phyloP scores from a whole-genome alignment of 2,113 vertebrate genomes.

The Spilogale gracilis region DNA sequence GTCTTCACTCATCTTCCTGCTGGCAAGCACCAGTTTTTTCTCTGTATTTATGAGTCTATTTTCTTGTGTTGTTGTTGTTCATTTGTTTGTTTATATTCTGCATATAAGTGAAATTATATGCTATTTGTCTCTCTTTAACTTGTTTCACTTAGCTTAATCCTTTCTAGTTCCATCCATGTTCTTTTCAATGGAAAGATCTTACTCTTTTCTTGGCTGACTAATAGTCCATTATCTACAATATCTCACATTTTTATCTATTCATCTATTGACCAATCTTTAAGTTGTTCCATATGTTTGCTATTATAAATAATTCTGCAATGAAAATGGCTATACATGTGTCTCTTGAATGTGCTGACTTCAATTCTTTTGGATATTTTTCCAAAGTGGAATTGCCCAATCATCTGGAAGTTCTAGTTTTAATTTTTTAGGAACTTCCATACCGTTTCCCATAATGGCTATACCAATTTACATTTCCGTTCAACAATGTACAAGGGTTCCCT shows the following conservation, averaged over 20 bases:
- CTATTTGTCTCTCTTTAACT: neutral
- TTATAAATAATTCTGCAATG: neutral
- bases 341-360: neutral
- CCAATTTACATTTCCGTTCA: neutral
- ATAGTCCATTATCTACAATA: neutral
- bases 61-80: neutral
- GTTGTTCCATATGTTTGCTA: neutral
- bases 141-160: neutral
- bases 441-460: neutral
- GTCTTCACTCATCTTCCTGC: neutral
- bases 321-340: neutral
- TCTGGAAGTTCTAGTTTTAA: neutral
- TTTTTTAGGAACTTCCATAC: neutral
- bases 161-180: neutral
- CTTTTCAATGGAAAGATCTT: neutral
- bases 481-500: neutral
- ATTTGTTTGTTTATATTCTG: neutral
- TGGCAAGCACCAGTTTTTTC: neutral
- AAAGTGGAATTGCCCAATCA: neutral
- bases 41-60: neutral
- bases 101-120: neutral
- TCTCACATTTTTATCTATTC: neutral
- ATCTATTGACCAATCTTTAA: neutral
- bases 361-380: neutral
- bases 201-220: neutral